Conservation (phyloP, 2,797 vertebrate genomes). For the Phoeniculus purpureus region DNA sequence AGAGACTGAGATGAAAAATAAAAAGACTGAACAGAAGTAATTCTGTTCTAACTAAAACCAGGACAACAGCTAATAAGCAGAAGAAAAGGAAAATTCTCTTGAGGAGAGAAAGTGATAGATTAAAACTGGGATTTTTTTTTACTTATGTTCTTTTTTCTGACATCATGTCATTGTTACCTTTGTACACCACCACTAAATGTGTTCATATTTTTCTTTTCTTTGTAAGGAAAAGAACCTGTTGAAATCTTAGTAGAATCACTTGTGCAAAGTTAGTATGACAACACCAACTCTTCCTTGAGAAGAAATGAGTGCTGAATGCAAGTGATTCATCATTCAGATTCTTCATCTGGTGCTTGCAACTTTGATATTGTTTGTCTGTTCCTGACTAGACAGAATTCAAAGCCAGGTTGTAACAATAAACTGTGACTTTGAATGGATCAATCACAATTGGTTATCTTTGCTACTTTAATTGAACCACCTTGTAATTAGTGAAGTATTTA, state of each 20-base stretch:
- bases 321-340: background rate
- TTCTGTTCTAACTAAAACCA: too few species aligned
- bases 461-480: conserved; percentile 58
- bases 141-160: background rate
- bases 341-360: background rate
- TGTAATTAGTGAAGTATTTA: conserved; percentile 50
- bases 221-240: background rate
- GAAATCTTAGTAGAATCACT: conserved; percentile 6
- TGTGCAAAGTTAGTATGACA: background rate
- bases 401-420: conserved; percentile 59
- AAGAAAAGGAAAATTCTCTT: background rate
- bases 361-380: background rate
- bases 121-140: background rate
- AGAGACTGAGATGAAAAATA: too few species aligned
- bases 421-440: conserved; percentile 41
- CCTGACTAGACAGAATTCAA: conserved; percentile 27
- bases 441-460: conserved; percentile 26
- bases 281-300: background rate
- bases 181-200: background rate
- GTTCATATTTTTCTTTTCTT: background rate
- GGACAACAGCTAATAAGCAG: background rate
- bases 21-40: too few species aligned
- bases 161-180: background rate
- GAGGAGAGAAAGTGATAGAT: background rate
- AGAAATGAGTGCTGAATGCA: background rate